phyloP scores from a whole-genome alignment of 2,888 invertebrate species.

The Stenodera caucasica region DNA sequence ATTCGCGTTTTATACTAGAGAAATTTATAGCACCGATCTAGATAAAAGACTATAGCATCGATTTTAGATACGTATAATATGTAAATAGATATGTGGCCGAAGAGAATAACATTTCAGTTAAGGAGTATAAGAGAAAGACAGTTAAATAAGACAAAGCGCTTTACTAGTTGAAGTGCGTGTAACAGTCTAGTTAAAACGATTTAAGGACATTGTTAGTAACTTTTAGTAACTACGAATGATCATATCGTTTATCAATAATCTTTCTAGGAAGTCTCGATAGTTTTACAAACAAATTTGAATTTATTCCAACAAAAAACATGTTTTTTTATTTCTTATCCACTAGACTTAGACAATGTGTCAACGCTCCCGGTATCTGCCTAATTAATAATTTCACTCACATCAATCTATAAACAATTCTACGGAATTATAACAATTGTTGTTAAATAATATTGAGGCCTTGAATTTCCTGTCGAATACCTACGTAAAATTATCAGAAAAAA shows the following conservation, averaged over 20 bases:
- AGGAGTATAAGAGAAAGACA: background rate
- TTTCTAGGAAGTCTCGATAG: background rate
- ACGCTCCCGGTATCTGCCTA: background rate
- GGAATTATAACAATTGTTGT: slow-evolving; percentile 33
- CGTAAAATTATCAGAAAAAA: background rate
- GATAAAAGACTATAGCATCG: background rate
- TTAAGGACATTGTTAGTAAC: slow-evolving; percentile 1
- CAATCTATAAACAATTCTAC: slow-evolving; percentile 27
- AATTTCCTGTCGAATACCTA: slow-evolving; percentile 5
- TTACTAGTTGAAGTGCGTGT: slow-evolving; percentile 5
- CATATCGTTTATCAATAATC: background rate
- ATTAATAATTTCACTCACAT: background rate
- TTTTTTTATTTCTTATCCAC: too few relatives aligned
- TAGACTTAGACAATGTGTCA: background rate
- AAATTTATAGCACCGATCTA: too few relatives aligned
- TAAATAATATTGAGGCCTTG: slow-evolving; percentile 4
- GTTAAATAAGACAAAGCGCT: background rate
- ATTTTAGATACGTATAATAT: background rate
- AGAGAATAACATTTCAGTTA: background rate
- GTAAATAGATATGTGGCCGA: background rate
- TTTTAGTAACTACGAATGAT: background rate
- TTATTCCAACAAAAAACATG: too few relatives aligned
- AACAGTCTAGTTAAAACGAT: slow-evolving; percentile 6
- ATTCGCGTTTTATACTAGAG: too few relatives aligned
- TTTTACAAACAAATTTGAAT: background rate